A percentile compares a stretch with the other conserved stretches of the same genome.
phyloP scores from a whole-genome alignment of 2,113 vertebrate genomes.

The Oryzias javanicus region DNA sequence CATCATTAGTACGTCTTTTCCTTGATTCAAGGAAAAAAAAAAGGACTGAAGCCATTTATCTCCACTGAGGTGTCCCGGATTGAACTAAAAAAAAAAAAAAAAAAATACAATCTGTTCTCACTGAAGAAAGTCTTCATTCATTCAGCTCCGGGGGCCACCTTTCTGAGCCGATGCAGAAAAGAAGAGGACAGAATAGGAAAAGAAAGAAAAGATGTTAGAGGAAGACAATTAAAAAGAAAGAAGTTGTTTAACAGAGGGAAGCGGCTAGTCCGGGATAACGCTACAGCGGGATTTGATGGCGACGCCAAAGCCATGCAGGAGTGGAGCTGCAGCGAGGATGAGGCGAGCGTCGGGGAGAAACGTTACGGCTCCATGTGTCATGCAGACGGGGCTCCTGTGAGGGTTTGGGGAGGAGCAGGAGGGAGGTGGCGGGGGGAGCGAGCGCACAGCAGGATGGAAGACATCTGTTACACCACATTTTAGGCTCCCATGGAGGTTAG shows the following conservation, averaged over 20 bases:
- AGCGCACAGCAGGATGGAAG: constrained; percentile 60
- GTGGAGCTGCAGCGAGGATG: constrained; percentile 13
- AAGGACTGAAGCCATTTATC: constrained; percentile 78
- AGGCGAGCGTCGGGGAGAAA: background rate
- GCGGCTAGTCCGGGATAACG: constrained; percentile 37
- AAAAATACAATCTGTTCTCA: constrained; percentile 80
- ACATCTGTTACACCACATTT: constrained; percentile 71
- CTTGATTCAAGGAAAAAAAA: constrained; percentile 97
- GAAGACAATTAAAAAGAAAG: constrained; percentile 5
- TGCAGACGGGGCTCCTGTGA: constrained; percentile 49
- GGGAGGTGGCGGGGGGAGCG: constrained; percentile 35
- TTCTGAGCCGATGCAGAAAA: constrained; percentile 79
- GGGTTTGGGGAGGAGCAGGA: constrained; percentile 25
- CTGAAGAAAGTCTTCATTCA: constrained; percentile 85
- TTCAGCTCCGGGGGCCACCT: constrained; percentile 85
- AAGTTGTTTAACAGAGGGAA: constrained; percentile 30
- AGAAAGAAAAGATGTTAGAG: constrained; percentile 59
- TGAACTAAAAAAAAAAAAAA: constrained; percentile 6
- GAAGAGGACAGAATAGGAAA: constrained; percentile 64
- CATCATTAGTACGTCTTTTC: constrained; percentile 83
- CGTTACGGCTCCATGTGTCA: constrained; percentile 44
- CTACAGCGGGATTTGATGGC: constrained; percentile 66
- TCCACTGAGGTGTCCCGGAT: constrained; percentile 75
- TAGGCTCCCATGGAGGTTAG: constrained; percentile 65
- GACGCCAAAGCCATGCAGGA: constrained; percentile 67